Evolutionary conservation across 2,797 vertebrate species (phyloP).

Genomic region (Hozukius guyotensis): DNA sequence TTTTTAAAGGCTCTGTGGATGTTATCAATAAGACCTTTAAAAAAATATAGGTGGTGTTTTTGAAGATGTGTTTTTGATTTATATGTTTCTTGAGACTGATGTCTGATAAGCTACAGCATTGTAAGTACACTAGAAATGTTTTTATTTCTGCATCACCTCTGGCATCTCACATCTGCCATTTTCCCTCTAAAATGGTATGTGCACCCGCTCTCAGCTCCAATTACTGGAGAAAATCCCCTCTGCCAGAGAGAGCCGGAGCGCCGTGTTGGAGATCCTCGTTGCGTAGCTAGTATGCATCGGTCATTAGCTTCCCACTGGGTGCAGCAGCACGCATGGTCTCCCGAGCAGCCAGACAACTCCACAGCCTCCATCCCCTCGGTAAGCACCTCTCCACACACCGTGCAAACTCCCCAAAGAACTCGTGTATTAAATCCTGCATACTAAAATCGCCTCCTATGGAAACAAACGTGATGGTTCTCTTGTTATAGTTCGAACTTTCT

Average conservation of each 20-base stretch:
- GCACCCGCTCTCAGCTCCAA: conserved; percentile 49
- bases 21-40: not conserved
- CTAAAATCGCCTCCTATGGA: conserved; percentile 32
- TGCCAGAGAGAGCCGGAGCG: conserved; percentile 30
- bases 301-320: conserved; percentile 76
- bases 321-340: conserved; percentile 69
- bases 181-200: conserved; percentile 16
- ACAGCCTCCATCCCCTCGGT: conserved; percentile 49
- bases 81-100: not conserved
- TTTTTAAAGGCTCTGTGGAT: not conserved
- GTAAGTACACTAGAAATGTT: not conserved
- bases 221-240: conserved; percentile 65
- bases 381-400: conserved; percentile 45
- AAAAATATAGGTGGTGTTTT: not conserved
- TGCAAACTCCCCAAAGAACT: conserved; percentile 41
- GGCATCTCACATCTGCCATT: conserved; percentile 8
- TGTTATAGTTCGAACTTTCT: not conserved
- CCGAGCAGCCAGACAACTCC: conserved; percentile 51
- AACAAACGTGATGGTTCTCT: conserved; percentile 11
- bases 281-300: conserved; percentile 51
- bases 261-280: conserved; percentile 43
- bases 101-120: not conserved
- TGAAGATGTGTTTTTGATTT: not conserved
- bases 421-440: conserved; percentile 29
- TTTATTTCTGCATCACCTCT: conserved; percentile 18